These are phyloP conservation scores for Haliaeetus leucogaster DNA, from an alignment of 2,113 vertebrate genomes.

Conservation along the genomic window DNA sequence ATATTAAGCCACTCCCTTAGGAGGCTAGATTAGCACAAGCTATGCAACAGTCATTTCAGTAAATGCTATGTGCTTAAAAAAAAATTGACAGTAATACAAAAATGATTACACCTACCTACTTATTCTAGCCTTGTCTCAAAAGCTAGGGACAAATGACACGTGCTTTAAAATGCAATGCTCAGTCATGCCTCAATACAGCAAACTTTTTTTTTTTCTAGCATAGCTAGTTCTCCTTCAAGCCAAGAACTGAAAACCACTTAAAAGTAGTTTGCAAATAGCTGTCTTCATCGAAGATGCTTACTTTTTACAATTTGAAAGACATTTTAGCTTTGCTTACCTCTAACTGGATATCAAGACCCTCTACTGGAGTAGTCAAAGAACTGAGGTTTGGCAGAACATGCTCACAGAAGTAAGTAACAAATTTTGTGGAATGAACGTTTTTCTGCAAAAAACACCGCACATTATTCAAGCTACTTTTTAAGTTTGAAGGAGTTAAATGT, in stretches of 20 bases:
- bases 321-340: conserved; percentile 81
- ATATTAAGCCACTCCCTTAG: not conserved
- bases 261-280: not conserved
- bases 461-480: not conserved
- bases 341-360: conserved; percentile 94
- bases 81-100: not conserved
- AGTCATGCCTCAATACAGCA: not conserved
- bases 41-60: not conserved
- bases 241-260: not conserved
- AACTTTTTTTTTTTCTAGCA: not conserved
- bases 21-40: not conserved
- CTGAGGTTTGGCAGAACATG: conserved; percentile 93
- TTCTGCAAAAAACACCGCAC: conserved; percentile 76
- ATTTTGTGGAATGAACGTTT: conserved; percentile 98
- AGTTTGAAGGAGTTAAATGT: not conserved
- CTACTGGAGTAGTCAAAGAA: conserved; percentile 88
- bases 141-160: not conserved
- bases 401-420: conserved; percentile 97
- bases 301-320: not conserved
- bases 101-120: not conserved
- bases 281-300: not conserved
- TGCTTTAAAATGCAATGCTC: not conserved
- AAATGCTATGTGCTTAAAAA: not conserved
- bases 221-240: not conserved
- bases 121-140: not conserved